Evolutionary conservation across 2,888 invertebrate species (phyloP).

Genomic region (Alitta virens): DNA sequence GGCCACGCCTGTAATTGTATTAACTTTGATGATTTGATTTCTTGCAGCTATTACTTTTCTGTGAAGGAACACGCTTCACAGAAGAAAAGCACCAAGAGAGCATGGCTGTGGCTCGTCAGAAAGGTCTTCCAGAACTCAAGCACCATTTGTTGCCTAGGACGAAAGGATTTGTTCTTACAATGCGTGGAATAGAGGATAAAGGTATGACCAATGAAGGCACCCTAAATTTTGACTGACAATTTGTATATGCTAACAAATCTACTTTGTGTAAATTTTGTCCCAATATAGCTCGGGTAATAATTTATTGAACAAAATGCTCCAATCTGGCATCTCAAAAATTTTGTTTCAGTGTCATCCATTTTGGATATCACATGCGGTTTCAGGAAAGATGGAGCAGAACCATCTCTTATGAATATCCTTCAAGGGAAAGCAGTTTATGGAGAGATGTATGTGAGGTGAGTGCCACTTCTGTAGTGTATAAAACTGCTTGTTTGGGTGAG

Average conservation of each 20-base stretch:
- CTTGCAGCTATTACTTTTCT: slow-evolving; percentile 76
- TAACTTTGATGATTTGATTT: too few species aligned
- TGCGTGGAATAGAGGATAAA: slow-evolving; percentile 72
- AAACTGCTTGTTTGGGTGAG: too few species aligned
- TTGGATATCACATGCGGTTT: slow-evolving; percentile 70
- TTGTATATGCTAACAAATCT: too few species aligned
- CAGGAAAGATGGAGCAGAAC: slow-evolving; percentile 42
- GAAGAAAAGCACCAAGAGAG: slow-evolving; percentile 82
- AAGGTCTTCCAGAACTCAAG: slow-evolving; percentile 79
- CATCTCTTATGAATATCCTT: slow-evolving; percentile 47
- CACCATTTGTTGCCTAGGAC: slow-evolving; percentile 91
- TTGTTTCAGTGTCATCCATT: slow-evolving; percentile 65
- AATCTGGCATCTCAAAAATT: too few species aligned
- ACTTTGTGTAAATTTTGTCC: too few species aligned
- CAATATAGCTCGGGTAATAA: too few species aligned
- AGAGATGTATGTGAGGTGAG: slow-evolving; percentile 53
- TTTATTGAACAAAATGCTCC: too few species aligned
- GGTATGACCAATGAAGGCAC: slow-evolving; percentile 39
- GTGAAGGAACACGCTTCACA: slow-evolving; percentile 92
- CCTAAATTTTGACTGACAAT: too few species aligned
- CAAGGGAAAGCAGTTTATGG: slow-evolving; percentile 44
- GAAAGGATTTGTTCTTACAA: slow-evolving; percentile 86
- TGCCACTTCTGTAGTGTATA: background rate
- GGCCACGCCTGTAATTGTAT: too few species aligned
- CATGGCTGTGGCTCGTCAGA: slow-evolving; percentile 80